A percentile compares a stretch with the other conserved stretches of the same genome.
phyloP scores from a whole-genome alignment of 2,113 vertebrate species.

The Crotalus tigris region DNA sequence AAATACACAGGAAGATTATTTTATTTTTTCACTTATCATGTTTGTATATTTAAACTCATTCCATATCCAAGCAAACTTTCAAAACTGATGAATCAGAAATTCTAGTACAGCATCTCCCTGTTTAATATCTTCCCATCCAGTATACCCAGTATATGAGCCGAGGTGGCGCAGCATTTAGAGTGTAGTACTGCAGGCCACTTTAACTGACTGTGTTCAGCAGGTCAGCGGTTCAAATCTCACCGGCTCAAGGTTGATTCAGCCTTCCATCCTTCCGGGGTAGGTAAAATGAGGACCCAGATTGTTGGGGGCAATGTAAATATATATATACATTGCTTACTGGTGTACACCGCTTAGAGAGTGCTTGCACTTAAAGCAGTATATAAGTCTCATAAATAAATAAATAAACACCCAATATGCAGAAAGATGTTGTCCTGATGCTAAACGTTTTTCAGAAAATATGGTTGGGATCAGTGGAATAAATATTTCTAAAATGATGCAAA shows the following conservation, averaged over 20 bases:
- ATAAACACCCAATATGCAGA: neutral
- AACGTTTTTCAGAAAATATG: neutral
- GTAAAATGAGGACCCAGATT: too few species aligned
- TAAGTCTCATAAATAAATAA: too few species aligned
- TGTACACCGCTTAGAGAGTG: too few species aligned
- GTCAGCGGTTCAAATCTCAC: too few species aligned
- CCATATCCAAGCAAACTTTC: neutral
- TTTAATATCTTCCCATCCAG: neutral
- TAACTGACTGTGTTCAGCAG: too few species aligned
- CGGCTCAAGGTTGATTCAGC: too few species aligned
- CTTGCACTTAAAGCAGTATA: too few species aligned
- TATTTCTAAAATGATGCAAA: neutral
- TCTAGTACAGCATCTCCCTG: neutral
- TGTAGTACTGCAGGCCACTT: too few species aligned
- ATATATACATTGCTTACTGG: too few species aligned
- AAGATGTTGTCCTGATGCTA: neutral
- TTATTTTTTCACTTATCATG: neutral
- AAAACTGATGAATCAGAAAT: neutral
- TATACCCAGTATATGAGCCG: neutral
- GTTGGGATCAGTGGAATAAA: neutral
- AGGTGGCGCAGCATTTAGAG: too few species aligned
- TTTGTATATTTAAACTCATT: neutral
- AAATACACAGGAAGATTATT: neutral
- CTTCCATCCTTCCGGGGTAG: too few species aligned
- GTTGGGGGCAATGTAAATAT: too few species aligned